These are phyloP conservation scores for Xestia ashworthii DNA, from an alignment of 2,888 invertebrate genomes.

Conservation along the genomic window DNA sequence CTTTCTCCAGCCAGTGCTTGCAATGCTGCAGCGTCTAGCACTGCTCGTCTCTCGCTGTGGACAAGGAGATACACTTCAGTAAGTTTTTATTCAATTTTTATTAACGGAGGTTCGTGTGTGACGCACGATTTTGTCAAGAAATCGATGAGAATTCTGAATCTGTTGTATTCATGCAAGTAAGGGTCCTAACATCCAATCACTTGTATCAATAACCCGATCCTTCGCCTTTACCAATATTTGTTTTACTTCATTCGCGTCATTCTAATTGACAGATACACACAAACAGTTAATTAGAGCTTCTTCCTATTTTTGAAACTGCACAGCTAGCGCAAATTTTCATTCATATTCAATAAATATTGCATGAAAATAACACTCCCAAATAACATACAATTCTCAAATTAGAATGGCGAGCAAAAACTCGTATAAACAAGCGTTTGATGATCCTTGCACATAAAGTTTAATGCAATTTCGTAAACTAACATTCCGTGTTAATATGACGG, in stretches of 20 bases:
- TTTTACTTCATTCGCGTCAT: not conserved
- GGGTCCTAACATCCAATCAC: not conserved
- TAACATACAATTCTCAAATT: conserved; percentile 36
- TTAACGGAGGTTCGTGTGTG: not conserved
- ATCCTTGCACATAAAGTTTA: conserved; percentile 63
- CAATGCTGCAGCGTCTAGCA: conserved; percentile 90
- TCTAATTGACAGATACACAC: not conserved
- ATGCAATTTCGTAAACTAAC: conserved; percentile 61
- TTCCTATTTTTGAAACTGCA: not conserved
- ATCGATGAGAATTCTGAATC: too few relatives aligned
- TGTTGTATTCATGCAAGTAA: too few relatives aligned
- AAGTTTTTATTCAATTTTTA: not conserved
- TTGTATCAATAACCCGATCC: not conserved
- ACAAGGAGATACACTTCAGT: conserved; percentile 51
- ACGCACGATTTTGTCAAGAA: not conserved
- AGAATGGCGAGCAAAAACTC: conserved; percentile 46
- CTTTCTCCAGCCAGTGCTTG: conserved; percentile 93
- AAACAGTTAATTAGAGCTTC: not conserved
- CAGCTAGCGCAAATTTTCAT: conserved; percentile 4
- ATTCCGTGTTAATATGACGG: conserved; percentile 54
- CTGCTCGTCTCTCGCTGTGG: conserved; percentile 87
- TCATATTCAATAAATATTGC: conserved; percentile 4
- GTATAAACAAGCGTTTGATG: conserved; percentile 55
- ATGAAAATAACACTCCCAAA: conserved; percentile 14
- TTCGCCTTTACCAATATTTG: not conserved